Evolutionary conservation across 1,140 invertebrate species (phyloP).

Genomic region (Zophobas morio): DNA sequence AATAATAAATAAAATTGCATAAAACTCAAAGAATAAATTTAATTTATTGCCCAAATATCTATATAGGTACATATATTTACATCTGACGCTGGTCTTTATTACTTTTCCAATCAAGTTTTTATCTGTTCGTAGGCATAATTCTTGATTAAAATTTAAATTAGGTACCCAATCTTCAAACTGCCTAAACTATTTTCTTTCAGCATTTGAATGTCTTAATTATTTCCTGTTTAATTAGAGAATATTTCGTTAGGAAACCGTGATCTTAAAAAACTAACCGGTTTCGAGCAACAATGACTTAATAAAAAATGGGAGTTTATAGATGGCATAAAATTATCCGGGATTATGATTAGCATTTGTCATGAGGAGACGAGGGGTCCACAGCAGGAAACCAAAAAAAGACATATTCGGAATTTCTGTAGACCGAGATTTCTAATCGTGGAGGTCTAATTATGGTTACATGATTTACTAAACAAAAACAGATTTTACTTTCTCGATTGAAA

Average conservation of each 20-base stretch:
- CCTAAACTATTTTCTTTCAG: slow-evolving; percentile 25
- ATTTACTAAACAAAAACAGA: too few species aligned
- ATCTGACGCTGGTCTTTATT: not conserved
- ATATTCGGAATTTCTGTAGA: not conserved
- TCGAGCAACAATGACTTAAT: slow-evolving; percentile 26
- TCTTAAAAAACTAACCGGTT: slow-evolving; percentile 7
- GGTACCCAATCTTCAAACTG: not conserved
- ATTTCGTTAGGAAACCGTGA: not conserved
- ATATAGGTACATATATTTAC: not conserved
- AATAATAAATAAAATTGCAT: not conserved
- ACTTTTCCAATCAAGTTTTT: not conserved
- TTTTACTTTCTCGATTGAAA: too few species aligned
- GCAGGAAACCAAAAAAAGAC: not conserved
- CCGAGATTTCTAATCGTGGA: too few species aligned
- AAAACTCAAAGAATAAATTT: not conserved
- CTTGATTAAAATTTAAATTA: slow-evolving; percentile 35
- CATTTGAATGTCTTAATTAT: slow-evolving; percentile 34
- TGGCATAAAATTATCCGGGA: slow-evolving; percentile 21
- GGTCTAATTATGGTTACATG: too few species aligned
- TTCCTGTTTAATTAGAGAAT: slow-evolving; percentile 36
- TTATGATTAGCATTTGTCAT: slow-evolving; percentile 30
- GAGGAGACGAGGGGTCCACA: not conserved
- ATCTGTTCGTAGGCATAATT: not conserved
- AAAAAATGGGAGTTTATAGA: slow-evolving; percentile 37
- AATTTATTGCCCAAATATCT: not conserved